Evolutionary conservation across 30 jellyfish, hydroid and myxozoan genomes (phyloP).

Genomic region (Cassiopea andromeda): DNA sequence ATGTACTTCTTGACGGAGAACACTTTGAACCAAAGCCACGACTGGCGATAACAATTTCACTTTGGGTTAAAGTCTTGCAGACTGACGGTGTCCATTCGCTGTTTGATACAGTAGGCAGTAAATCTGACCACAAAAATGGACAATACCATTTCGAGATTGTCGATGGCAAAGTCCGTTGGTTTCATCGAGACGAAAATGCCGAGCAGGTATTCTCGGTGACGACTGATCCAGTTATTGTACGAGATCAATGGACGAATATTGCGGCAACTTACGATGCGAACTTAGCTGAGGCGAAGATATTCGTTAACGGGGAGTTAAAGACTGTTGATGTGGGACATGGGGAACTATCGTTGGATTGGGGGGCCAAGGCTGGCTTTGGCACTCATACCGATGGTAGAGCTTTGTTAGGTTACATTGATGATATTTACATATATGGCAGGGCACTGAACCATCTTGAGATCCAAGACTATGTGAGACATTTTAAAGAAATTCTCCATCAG

Average conservation of each 20-base stretch:
- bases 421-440: constrained; percentile 78
- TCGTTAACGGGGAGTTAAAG: constrained; percentile 83
- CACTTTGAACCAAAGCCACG: constrained; percentile 89
- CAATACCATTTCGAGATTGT: constrained; percentile 75
- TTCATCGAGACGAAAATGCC: constrained; percentile 79
- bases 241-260: constrained; percentile 85
- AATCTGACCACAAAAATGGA: constrained; percentile 67
- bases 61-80: constrained; percentile 90
- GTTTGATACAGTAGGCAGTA: constrained; percentile 84
- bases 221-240: constrained; percentile 62
- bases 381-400: constrained; percentile 87
- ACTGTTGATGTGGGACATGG: constrained; percentile 91
- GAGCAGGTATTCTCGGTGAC: constrained; percentile 76
- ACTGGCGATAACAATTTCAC: constrained; percentile 83
- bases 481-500: constrained; percentile 60
- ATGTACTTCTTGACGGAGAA: constrained; percentile 84
- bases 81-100: constrained; percentile 81
- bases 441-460: constrained; percentile 84
- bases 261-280: constrained; percentile 91
- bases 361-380: constrained; percentile 95
- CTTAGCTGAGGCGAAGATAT: constrained; percentile 91
- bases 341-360: constrained; percentile 88
- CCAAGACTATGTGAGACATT: constrained; percentile 70
- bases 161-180: constrained; percentile 92
- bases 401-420: constrained; percentile 86